Base-by-base conservation (phyloP, 2,888 invertebrate genomes). In the Stegophylla sp. region DNA sequence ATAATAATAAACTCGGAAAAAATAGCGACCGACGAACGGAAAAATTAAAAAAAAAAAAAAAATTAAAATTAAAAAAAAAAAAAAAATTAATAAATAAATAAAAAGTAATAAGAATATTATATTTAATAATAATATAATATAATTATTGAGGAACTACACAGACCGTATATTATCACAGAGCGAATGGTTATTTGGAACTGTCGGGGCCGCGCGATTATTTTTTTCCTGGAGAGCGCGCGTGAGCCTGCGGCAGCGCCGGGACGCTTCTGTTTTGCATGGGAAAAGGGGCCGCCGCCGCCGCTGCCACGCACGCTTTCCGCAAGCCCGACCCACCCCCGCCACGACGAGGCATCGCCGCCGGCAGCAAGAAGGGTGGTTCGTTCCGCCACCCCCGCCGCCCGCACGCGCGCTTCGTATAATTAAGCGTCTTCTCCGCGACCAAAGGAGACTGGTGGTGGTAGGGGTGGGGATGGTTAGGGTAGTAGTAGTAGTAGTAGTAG, bases 141-240 rank as follows among this genome's bases (percentile, higher is more conserved):
- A 23, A 72, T 66, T 43, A 61, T 79, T 79, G 79, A 79, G 79
- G 79, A 79, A 79, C 79, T 79, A 79, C 79, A 79, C 79, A 79
- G 79, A 79, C 79, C 79, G 79, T 79, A 79, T 79, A 79, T 79
- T 79, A 79, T 79, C 79, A 79, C 79, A 79, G 79, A 79, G 79
- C 79, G 79, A 79, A 79, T 79, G 79, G 79, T 79, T 79, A 79
- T 79, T 79, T 79, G 79, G 79, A 79, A 79, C 79, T 79, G 79
- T 71, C 79, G 79, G 69, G 71, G 79, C 59, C 61, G 79, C 79
- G 56, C 61, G 79, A 79, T 79, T 61, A 69, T 69, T 79, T 79
- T 79, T 79, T 79, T 51, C 48, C 69, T 48, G 79, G 71, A 77
- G 77, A 79, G 69, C 79, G 79, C 79, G 79, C 79, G 79, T 79